These are phyloP conservation scores for Himalopsyche kuldschensis DNA, from an alignment of 2,888 invertebrate genomes.

Conservation along the genomic window DNA sequence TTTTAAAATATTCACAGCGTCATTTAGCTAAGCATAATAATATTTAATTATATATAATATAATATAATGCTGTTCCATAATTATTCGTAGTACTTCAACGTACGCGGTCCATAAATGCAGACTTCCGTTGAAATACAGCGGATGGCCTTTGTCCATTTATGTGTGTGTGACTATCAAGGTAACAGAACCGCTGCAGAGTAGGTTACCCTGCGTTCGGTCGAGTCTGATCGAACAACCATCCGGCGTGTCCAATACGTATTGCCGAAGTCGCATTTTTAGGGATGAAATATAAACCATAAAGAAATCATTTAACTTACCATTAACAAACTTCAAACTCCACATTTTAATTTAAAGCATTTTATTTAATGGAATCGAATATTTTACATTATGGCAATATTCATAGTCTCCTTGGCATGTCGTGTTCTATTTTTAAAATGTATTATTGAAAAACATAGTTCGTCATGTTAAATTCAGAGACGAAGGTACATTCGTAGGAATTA, in stretches of 20 bases:
- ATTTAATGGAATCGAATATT: no score
- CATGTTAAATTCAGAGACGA: no score
- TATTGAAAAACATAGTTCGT: no score
- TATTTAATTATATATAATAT: not conserved
- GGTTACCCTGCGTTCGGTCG: not conserved
- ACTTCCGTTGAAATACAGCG: slow-evolving; percentile 29
- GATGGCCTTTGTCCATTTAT: slow-evolving; percentile 35
- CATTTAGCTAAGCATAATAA: not conserved
- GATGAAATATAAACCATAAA: no score
- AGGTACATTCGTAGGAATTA: no score
- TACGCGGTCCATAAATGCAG: slow-evolving; percentile 12
- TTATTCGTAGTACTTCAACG: slow-evolving; percentile 16
- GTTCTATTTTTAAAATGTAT: no score
- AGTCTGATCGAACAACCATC: not conserved
- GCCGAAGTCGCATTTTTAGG: not conserved
- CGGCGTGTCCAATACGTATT: not conserved
- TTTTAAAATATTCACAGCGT: not conserved
- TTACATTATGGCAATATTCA: no score
- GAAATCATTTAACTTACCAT: no score
- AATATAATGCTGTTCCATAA: not conserved
- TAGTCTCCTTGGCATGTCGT: no score
- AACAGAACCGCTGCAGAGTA: not conserved
- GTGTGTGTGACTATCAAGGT: slow-evolving; percentile 5
- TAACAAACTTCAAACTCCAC: no score
- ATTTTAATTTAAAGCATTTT: no score